phyloP scores from a whole-genome alignment of 2,888 invertebrate species.

The Leptopterna dolabrata region DNA sequence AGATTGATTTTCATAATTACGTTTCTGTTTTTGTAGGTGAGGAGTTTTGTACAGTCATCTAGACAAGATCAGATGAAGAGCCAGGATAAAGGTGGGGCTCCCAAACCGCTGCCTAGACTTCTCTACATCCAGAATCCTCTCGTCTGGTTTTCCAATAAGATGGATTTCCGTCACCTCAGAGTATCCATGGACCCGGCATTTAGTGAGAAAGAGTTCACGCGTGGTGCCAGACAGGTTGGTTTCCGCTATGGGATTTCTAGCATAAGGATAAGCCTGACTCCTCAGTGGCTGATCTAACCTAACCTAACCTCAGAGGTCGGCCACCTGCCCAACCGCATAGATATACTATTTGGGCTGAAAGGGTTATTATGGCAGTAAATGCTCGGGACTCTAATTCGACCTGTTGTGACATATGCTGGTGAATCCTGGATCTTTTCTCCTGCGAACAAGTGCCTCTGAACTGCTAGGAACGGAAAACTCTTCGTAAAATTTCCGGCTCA shows the following conservation, averaged over 20 bases:
- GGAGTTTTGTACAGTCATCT: slow-evolving; percentile 23
- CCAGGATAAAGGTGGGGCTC: slow-evolving; percentile 20
- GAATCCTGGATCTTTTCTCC: no score
- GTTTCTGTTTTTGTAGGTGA: background rate
- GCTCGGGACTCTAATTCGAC: no score
- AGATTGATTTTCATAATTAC: no score
- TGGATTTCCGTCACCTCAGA: slow-evolving; percentile 58
- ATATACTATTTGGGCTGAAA: no score
- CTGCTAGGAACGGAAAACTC: no score
- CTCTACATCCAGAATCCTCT: slow-evolving; percentile 60
- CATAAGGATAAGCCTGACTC: background rate
- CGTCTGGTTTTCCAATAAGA: slow-evolving; percentile 58
- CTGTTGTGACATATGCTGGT: no score
- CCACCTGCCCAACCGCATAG: no score
- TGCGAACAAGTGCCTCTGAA: no score
- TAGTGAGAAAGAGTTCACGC: slow-evolving; percentile 58
- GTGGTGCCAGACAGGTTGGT: slow-evolving; percentile 58
- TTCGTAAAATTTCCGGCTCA: no score
- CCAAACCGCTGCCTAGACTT: slow-evolving; percentile 55
- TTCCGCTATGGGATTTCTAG: background rate
- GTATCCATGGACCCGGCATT: slow-evolving; percentile 58
- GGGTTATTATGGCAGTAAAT: no score
- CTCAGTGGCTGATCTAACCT: no score
- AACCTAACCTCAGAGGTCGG: no score
- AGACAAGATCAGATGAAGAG: slow-evolving; percentile 44